Base-by-base conservation (phyloP, 53 echinoderm and acorn worm genomes). In the Henricia sp. region DNA sequence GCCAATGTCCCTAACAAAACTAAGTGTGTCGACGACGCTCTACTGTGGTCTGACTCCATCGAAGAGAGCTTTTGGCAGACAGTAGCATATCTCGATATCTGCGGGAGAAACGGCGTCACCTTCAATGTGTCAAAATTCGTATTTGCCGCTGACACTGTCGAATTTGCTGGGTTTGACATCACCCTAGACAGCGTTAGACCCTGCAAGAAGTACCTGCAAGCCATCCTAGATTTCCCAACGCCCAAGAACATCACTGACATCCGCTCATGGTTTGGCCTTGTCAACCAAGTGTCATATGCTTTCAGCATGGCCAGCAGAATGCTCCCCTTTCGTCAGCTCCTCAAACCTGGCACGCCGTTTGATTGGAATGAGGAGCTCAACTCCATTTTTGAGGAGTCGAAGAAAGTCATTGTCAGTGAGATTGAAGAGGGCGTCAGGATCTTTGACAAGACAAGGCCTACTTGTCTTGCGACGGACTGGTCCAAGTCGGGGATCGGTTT, bases 31-130 rank as follows among this genome's bases (percentile, higher is more conserved):
- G 89, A 89, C 37, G 73, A 89, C 66, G 73, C 72, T 17, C 21
- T 89, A 26, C 34, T 83, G 36, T 60, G 73, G 83, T 63, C 66
- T 24, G 74, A 44, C 50, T 74, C 27, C 1, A 71, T 92, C 40
- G 82, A 78, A 54, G 85, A 71, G 59, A 40, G 63, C 3, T 88
- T 85, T 74, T 92, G 85, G 82, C 88, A 88, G 58, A 72, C 82
- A 30, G 66, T 71, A 2, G 71, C 77, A 32, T 91, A 78, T 84
- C 80, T 88, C 13, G 85, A 91, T 41, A 50, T 77, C 13, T 72
- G 92, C 56, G 67, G 85, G 11, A 66, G 41, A 36, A 85, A 85
- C 26, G 78, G 92, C 26, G 78, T 91, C 68, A 91, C 71, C 5
- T 77, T 91, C 25, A 84, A 76, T 71, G 88, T 72, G 26, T 34